Percentiles rank a stretch among this genome's conserved stretches.
Conservation (phyloP, 2,113 vertebrate genomes). For the Mungos mungo region DNA sequence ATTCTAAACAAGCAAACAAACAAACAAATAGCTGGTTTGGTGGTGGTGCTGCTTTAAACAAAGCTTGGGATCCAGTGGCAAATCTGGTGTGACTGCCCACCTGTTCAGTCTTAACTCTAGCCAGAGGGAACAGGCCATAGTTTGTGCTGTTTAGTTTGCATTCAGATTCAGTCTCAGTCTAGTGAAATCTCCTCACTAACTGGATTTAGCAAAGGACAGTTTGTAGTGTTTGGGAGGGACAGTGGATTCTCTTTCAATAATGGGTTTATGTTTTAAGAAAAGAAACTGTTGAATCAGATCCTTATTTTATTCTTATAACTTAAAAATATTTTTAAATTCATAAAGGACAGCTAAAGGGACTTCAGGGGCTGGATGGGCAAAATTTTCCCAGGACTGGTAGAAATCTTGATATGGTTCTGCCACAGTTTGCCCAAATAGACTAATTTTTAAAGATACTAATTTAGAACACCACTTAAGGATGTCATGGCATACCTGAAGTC, state of each 20-base stretch:
- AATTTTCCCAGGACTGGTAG: not conserved
- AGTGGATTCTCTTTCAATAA: not conserved
- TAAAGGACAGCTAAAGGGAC: not conserved
- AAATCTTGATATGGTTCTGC: not conserved
- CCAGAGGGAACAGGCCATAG: not conserved
- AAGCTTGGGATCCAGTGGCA: not conserved
- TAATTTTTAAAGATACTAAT: not conserved
- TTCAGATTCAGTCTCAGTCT: not conserved
- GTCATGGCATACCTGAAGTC: not conserved
- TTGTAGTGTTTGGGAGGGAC: not conserved
- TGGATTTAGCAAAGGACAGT: not conserved
- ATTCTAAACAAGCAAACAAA: not conserved
- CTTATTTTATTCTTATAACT: not conserved
- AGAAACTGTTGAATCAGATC: not conserved
- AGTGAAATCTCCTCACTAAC: not conserved
- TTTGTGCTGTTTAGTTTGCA: not conserved
- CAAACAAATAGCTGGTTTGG: not conserved
- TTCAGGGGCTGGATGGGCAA: not conserved
- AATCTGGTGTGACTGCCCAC: not conserved
- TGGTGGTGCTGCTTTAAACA: not conserved
- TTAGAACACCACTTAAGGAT: not conserved
- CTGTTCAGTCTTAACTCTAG: not conserved
- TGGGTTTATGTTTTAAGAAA: not conserved
- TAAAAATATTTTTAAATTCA: slow-evolving; percentile 10
- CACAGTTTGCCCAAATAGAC: not conserved